phyloP scores from a whole-genome alignment of 2,113 vertebrate species.

The Nyctibius bracteatus region DNA sequence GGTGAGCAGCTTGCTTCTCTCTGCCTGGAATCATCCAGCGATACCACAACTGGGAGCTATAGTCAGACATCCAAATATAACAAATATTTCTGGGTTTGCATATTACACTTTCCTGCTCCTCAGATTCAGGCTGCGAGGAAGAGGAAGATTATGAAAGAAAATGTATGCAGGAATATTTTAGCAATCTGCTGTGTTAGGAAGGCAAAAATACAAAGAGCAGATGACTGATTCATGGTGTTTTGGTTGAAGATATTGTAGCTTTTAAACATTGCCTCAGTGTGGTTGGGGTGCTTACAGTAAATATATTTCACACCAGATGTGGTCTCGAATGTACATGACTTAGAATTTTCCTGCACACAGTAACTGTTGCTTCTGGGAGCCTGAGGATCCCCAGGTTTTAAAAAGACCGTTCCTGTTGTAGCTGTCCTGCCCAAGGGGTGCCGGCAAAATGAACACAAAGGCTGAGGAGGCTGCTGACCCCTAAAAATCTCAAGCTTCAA shows the following conservation, averaged over 20 bases:
- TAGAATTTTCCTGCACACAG: neutral
- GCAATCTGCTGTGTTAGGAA: neutral
- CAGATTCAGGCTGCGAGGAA: neutral
- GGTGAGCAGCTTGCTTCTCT: slow-evolving; percentile 7
- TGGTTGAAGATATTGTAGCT: slow-evolving; percentile 2
- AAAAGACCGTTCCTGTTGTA: neutral
- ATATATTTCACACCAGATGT: slow-evolving; percentile 34
- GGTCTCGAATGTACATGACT: neutral
- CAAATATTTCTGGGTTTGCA: slow-evolving; percentile 26
- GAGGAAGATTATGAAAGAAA: neutral
- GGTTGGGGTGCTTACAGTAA: neutral
- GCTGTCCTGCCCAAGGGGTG: slow-evolving; percentile 20
- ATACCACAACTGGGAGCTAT: neutral
- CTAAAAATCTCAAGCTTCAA: slow-evolving; percentile 49
- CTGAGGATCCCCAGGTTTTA: neutral
- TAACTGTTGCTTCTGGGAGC: neutral
- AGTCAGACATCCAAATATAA: slow-evolving; percentile 11
- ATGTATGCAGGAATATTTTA: slow-evolving; percentile 5
- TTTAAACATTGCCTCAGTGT: slow-evolving; percentile 41
- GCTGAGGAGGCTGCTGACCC: slow-evolving; percentile 43
- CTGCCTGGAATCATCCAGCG: neutral
- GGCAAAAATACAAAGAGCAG: slow-evolving; percentile 14
- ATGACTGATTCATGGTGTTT: slow-evolving; percentile 36
- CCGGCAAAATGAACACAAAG: neutral
- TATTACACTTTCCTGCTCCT: neutral